Percentiles rank a stretch among this genome's conserved stretches.
Conservation (phyloP, 2,888 invertebrate genomes). For the Gryllus longicercus region DNA sequence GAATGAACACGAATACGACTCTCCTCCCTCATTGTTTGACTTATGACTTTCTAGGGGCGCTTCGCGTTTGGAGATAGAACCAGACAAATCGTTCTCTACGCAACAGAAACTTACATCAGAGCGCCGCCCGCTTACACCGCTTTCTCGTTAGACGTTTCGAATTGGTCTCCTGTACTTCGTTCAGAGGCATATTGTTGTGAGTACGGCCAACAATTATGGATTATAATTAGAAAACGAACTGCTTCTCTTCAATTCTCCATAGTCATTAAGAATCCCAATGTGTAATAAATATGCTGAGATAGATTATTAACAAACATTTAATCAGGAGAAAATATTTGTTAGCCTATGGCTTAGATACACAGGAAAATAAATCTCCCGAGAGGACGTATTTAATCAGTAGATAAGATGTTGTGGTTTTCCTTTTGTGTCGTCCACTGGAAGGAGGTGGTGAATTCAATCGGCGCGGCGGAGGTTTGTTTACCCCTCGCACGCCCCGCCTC, state of each 20-base stretch:
- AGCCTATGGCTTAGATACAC: not conserved
- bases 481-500: not conserved
- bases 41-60: too few species aligned
- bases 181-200: not conserved
- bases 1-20: too few species aligned
- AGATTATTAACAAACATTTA: constrained; percentile 2
- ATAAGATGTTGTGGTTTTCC: not conserved
- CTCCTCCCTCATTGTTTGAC: too few species aligned
- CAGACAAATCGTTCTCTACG: too few species aligned
- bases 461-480: not conserved
- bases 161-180: not conserved
- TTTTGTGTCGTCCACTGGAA: not conserved
- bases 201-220: not conserved
- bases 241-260: not conserved
- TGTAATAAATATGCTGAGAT: not conserved
- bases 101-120: too few species aligned
- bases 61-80: too few species aligned
- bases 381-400: constrained; percentile 17
- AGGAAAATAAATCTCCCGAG: not conserved
- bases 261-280: not conserved
- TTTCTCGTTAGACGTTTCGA: not conserved
- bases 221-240: not conserved
- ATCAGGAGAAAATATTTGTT: not conserved
- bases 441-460: not conserved
- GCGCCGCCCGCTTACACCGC: too few species aligned